Evolutionary conservation across 2,888 invertebrate species (phyloP), one percentile per base, ranked within the genome.

Genomic region (Theretra japonica): DNA sequence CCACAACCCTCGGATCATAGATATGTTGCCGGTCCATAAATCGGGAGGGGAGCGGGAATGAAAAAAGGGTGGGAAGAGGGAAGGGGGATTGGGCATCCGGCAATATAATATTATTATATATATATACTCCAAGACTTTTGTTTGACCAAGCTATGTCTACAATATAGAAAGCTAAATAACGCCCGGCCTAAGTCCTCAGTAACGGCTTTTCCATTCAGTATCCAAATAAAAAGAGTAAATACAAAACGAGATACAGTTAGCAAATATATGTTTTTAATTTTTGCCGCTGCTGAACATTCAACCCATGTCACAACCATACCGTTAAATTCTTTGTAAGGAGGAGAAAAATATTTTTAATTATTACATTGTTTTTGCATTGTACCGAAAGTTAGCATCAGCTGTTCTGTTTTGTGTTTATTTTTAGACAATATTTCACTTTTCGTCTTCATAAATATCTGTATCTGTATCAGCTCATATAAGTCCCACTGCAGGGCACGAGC

Each of bases 241-340:
- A 53, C 53, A 4, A n/a, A 53, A n/a, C 17, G n/a, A n/a, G 53
- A 53, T 53, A 50, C 50, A 15, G 58, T 41, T 62, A 41, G 62
- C 62, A 11, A 62, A 21, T 15, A 23, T 65, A 48, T 23, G 23
- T 48, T 41, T 15, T 65, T 65, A 15, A 33, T 62, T 60, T 60
- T 6, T 33, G 23, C 25, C 41, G 23, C 48, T 7, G 48, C 23
- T 23, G 41, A 65, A 65, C 21, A 25, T 65, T 23, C 65, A 48
- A 65, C 65, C 65, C 41, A 21, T 48, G 65, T 65, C 65, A 48
- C 23, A 48, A n/a, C 41, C 65, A 65, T 65, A 25, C 65, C 65
- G 23, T 17, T 5, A 6, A 65, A 65, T 25, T 17, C 23, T 65
- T 65, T 41, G 62, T 62, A 15, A 33, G n/a, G 19, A n/a, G n/a